phyloP scores from a whole-genome alignment of 2,113 vertebrate genomes.

The Menidia beryllina region DNA sequence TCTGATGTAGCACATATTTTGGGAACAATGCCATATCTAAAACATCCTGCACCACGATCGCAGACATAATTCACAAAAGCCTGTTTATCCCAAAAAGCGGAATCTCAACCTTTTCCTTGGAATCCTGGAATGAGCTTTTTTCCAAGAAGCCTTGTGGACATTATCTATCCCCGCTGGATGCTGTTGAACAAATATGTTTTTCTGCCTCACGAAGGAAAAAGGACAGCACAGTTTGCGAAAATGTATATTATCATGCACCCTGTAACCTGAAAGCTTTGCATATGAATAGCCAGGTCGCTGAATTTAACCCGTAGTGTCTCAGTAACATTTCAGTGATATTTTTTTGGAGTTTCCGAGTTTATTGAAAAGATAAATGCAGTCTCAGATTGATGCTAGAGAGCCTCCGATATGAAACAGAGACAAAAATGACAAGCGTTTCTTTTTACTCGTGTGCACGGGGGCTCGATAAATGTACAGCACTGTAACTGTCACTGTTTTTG shows the following conservation, averaged over 20 bases:
- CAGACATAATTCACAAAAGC: conserved; percentile 21
- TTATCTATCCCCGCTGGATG: conserved; percentile 44
- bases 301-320: neutral
- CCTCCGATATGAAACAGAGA: conserved; percentile 2
- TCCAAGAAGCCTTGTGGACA: conserved; percentile 59
- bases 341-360: neutral
- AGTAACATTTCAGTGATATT: neutral
- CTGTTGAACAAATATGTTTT: conserved; percentile 32
- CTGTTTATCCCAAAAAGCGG: conserved; percentile 40
- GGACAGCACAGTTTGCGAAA: neutral
- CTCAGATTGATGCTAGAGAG: neutral
- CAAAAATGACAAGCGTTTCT: neutral
- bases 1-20: neutral
- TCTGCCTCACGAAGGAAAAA: neutral
- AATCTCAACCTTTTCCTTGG: conserved; percentile 50
- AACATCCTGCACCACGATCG: conserved; percentile 21
- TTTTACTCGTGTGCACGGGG: neutral
- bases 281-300: neutral
- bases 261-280: neutral
- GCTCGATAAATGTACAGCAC: neutral
- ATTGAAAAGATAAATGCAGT: neutral
- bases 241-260: neutral
- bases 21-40: conserved; percentile 21
- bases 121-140: conserved; percentile 53
- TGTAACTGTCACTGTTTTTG: neutral